A percentile compares a stretch with the other conserved stretches of the same genome.
Evolutionary conservation across 2,888 invertebrate species (phyloP).

Genomic region (Scaptomyza flava): DNA sequence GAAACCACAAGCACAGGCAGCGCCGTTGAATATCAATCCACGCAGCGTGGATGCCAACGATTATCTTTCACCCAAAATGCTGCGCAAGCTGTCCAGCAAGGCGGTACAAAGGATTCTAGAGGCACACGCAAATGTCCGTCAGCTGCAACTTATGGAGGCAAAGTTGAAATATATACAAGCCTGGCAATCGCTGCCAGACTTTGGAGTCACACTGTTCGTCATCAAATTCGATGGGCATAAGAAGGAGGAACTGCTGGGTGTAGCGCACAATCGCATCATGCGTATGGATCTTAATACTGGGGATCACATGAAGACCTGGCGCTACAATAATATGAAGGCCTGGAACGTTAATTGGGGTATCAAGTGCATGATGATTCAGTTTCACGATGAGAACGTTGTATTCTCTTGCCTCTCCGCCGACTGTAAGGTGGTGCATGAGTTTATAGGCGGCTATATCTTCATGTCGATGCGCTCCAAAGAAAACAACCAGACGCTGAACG

Average conservation of each 20-base stretch:
- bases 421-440: constrained; percentile 99
- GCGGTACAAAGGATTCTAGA: constrained; percentile 96
- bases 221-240: constrained; percentile 95
- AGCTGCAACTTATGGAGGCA: constrained; percentile 94
- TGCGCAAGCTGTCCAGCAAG: constrained; percentile 93
- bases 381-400: constrained; percentile 97
- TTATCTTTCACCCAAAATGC: constrained; percentile 94
- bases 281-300: constrained; percentile 97
- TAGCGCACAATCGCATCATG: constrained; percentile 97
- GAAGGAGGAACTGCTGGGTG: constrained; percentile 95
- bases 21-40: constrained; percentile 88
- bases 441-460: constrained; percentile 99
- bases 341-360: constrained; percentile 99
- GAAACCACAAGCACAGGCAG: constrained; percentile 89
- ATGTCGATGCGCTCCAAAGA: constrained; percentile 98
- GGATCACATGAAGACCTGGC: constrained; percentile 98
- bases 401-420: constrained; percentile 98
- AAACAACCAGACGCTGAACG: constrained; percentile 97
- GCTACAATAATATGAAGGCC: constrained; percentile 98
- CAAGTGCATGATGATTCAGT: constrained; percentile 99
- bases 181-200: constrained; percentile 99
- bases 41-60: constrained; percentile 94
- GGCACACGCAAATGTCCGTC: constrained; percentile 97
- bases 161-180: constrained; percentile 99
- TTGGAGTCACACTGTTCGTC: constrained; percentile 97